Base-by-base conservation (phyloP, 2,797 vertebrate species). In the Chaenodraco wilsoni region DNA sequence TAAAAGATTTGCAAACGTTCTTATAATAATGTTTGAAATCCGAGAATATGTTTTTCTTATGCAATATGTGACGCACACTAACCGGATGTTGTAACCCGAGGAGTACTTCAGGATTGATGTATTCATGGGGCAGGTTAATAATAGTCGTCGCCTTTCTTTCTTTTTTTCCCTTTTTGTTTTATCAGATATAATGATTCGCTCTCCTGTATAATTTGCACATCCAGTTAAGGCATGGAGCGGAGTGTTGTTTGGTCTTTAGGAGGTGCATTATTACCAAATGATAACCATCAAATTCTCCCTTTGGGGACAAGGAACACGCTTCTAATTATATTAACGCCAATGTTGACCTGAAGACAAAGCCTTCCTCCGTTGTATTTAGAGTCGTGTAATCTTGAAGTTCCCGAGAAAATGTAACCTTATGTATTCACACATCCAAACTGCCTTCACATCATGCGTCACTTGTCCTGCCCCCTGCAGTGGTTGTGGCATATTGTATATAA, bases 191-290 rank as follows among this genome's bases (percentile, higher is more conserved):
- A 92, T 89, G 83, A 90, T 82, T 69, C 37, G 37, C 69, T 80
- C 85, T 84, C 66, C 78, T 73, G 85, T 86, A 90, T 93, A 91
- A 92, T 92, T 90, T 89, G 76, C 87, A 75, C 84, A 87, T 88
- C 77, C 74, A 12, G 77, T 87, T 87, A 78, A 78, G 78, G 76
- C 84, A 63, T 52, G 78, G 77, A 84, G 78, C 76, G 69, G 74
- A 84, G 75, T 88, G 88, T 89, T 88, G 90, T 88, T 91, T 91
- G 90, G 89, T 91, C 87, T 92, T 93, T 80, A 87, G 92, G 91
- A 90, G 87, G 72, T 88, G 87, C 77, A 91, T 92, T 88, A 93
- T 89, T 85, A 90, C 89, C 88, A 89, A 88, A 87, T 88, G 83
- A 92, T 87, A 90, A 90, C 84, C 87, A 92, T 89, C 83, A 86